Evolutionary conservation across 2,113 vertebrate species (phyloP).

Genomic region (Apistogramma diplotaenia): DNA sequence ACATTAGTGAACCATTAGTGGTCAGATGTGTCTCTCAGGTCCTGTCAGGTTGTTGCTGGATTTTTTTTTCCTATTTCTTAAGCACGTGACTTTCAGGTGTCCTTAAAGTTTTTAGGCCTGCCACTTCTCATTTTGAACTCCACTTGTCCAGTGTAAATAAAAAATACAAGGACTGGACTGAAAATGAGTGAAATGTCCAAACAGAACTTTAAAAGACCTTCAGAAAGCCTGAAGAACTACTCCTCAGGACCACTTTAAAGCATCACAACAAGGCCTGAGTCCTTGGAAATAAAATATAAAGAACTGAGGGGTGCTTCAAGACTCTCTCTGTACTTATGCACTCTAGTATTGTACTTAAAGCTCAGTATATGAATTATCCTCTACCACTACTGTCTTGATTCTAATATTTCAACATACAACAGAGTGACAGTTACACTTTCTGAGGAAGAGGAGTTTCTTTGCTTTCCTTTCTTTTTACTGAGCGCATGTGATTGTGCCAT

Average conservation of each 20-base stretch:
- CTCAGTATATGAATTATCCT: neutral
- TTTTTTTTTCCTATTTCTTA: no score
- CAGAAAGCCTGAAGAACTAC: neutral
- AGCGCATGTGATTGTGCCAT: slow-evolving; percentile 20
- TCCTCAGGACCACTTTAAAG: neutral
- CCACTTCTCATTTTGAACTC: neutral
- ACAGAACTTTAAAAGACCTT: neutral
- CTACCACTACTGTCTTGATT: neutral
- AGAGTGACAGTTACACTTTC: neutral
- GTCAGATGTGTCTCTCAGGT: neutral
- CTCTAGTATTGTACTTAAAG: neutral
- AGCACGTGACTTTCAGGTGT: neutral
- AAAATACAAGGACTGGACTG: neutral
- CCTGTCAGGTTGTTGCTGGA: accelerated
- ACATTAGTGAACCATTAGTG: neutral
- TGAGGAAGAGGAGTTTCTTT: neutral
- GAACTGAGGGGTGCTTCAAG: neutral
- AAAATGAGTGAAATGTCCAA: neutral
- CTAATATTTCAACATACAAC: neutral
- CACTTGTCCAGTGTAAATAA: neutral
- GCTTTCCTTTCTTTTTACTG: neutral
- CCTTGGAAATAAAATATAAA: neutral
- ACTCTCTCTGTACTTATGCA: neutral
- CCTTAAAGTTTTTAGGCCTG: no score
- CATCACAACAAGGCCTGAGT: neutral